Conservation (phyloP, 1,140 invertebrate genomes). For the Penaeus vannamei region DNA sequence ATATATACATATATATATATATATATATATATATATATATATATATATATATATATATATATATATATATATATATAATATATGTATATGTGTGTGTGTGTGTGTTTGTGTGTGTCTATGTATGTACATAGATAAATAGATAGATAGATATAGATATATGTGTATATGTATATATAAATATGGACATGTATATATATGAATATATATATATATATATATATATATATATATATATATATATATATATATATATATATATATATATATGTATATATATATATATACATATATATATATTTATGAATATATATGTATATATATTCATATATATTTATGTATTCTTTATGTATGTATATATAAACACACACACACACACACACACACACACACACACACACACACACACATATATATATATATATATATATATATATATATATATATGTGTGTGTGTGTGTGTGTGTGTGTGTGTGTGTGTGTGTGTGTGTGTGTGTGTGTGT, state of each 20-base stretch:
- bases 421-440: constrained; percentile 16
- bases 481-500: constrained; percentile 11
- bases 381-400: constrained; percentile 16
- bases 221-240: constrained; percentile 16
- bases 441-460: constrained; percentile 11
- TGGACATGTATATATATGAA: no score
- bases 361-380: no score
- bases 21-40: constrained; percentile 16
- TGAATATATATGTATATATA: constrained; percentile 8
- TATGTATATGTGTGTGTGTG: no score
- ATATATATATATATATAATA: no score
- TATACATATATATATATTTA: constrained; percentile 8
- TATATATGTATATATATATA: constrained; percentile 16
- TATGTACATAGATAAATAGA: no score
- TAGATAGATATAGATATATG: no score
- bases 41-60: constrained; percentile 16
- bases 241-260: constrained; percentile 16
- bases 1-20: constrained; percentile 16
- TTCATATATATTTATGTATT: neutral
- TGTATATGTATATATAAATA: no score
- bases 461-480: constrained; percentile 11
- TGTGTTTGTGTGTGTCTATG: no score
- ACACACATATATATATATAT: constrained; percentile 16
- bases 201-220: constrained; percentile 16
- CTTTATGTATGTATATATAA: constrained; percentile 3